Evolutionary conservation across 2,888 invertebrate genomes (phyloP), one percentile per base, ranked within the genome.

Genomic region (Lithophane ornitopus): DNA sequence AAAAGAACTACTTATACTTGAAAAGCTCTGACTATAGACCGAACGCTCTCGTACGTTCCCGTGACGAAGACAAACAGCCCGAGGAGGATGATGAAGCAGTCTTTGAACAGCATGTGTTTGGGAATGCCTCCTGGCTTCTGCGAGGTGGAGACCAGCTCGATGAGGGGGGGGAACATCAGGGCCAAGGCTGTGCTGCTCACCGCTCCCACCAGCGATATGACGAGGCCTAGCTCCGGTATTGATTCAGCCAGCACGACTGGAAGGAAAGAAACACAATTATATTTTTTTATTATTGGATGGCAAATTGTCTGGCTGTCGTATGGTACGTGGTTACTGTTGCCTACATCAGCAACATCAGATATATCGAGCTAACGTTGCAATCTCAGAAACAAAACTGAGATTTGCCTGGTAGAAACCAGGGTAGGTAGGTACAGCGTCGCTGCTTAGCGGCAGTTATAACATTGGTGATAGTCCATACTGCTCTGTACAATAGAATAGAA

Each of bases 121-220:
- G 96, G 93, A 0, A 97, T 94, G 0, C 97, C 93, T 28, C 97
- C 97, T 3, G 97, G 94, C 67, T 97, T 97, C 84, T 97, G 97
- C 90, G 97, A 98, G 77, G 97, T 95, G 0, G 97, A 97, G 9
- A 98, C 98, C 84, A 99, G 95, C 89, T 99, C 98, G 81, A 99
- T 98, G 74, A 99, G 97, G 0, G 99, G 98, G 2, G 99, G 99
- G 91, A 99, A 98, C 59, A 99, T 97, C 56, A 99, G 97, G 0
- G 99, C 99, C 81, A 99, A 94, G 0, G 98, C 98, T 9, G 99
- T 98, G 87, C 98, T 98, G 91, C 99, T 98, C 0, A 99, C 97
- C 0, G 99, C 98, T 9, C 99, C 99, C 46, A 99, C 98, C 81
- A 99, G 94, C 0, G 99, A 99, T 86, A 99, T 99, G 94, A 99